phyloP scores from a whole-genome alignment of 2,888 invertebrate genomes.

The Andrena haemorrhoa region DNA sequence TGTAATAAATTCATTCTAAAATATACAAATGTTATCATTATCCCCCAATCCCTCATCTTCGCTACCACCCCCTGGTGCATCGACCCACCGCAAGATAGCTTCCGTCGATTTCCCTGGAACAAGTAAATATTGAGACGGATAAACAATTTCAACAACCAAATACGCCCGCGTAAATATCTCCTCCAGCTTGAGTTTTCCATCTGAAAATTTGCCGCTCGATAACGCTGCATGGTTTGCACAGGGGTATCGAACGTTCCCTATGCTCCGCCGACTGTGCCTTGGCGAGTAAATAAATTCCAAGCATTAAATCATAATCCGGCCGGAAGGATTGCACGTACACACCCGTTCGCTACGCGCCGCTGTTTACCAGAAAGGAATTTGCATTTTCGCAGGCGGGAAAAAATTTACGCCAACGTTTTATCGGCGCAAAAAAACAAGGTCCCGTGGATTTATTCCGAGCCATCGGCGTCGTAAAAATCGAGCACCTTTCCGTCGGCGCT shows the following conservation, averaged over 20 bases:
- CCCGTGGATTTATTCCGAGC: slow-evolving; percentile 29
- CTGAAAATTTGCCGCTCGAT: not conserved
- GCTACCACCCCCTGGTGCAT: not conserved
- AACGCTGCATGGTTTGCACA: not conserved
- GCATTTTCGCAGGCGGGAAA: not conserved
- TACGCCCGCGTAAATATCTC: not conserved
- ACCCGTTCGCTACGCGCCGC: not conserved
- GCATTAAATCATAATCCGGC: slow-evolving; percentile 34
- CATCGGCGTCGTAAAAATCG: slow-evolving; percentile 44
- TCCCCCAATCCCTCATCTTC: not conserved
- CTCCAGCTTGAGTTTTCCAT: not conserved
- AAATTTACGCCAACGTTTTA: slow-evolving; percentile 21
- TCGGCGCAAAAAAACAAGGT: slow-evolving; percentile 17
- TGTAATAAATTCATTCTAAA: not conserved
- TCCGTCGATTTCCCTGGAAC: not conserved
- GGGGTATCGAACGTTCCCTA: slow-evolving; percentile 9
- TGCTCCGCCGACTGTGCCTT: slow-evolving; percentile 10
- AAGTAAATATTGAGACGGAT: not conserved
- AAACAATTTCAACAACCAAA: not conserved
- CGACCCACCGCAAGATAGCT: not conserved
- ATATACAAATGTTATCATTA: not conserved
- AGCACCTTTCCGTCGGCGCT: slow-evolving; percentile 8
- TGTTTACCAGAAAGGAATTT: slow-evolving; percentile 32
- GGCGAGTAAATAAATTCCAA: slow-evolving; percentile 25
- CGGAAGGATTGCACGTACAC: slow-evolving; percentile 10